These are phyloP conservation scores for Amblyteles armatorius DNA, from an alignment of 2,888 invertebrate genomes.

Conservation along the genomic window DNA sequence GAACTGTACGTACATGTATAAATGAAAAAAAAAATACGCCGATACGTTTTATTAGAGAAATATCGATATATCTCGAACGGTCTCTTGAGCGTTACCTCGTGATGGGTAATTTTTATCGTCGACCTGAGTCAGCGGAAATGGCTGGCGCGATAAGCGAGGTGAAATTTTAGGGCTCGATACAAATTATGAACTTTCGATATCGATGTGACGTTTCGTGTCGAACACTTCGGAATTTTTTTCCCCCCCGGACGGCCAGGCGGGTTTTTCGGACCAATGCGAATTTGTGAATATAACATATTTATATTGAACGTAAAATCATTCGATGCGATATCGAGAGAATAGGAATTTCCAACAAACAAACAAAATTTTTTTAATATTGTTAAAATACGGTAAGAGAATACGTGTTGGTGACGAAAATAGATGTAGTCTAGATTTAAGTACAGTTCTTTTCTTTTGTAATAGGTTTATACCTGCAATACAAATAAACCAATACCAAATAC, in stretches of 20 bases:
- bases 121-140: neutral
- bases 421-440: neutral
- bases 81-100: neutral
- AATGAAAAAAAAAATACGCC: neutral
- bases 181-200: neutral
- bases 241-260: too few relatives aligned
- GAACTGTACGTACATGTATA: conserved; percentile 30
- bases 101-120: neutral
- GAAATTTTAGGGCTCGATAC: neutral
- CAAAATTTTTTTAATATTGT: neutral
- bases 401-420: neutral
- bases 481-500: conserved; percentile 22
- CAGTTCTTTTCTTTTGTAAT: conserved; percentile 12
- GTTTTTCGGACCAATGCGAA: neutral
- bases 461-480: conserved; percentile 21
- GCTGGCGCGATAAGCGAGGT: neutral
- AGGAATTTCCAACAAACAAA: neutral
- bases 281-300: neutral
- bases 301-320: conserved; percentile 8
- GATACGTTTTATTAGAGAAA: neutral
- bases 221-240: neutral
- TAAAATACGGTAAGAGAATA: conserved; percentile 6
- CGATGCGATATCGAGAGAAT: neutral
- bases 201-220: neutral
- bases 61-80: neutral